Base-by-base conservation (phyloP, 2,888 invertebrate species). In the Hipparchia sbordonii region DNA sequence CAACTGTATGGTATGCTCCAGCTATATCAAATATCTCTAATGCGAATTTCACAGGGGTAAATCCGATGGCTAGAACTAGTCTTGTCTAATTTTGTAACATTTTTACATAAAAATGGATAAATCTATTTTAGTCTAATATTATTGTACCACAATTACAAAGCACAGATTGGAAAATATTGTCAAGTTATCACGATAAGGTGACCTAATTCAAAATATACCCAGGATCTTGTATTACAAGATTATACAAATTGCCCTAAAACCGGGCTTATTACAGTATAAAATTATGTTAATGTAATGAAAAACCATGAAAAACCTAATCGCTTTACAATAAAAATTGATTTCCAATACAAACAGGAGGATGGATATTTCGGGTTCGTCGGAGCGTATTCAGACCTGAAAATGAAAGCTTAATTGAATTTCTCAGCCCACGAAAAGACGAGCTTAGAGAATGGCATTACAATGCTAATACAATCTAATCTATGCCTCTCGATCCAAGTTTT, bases 321-420 rank as follows among this genome's bases (percentile, higher is more conserved):
- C n/a, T 54, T 61, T 33, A 48, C 63, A 60, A 71, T 72, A 71
- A 71, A 70, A 75, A 73, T 70, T 70, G 56, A 61, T 61, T 74
- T 57, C 56, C 63, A 73, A 72, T 70, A 62, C 48, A 66, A 67
- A 75, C 46, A 69, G 13, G 54, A 54, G 54, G 62, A 72, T 67
- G 70, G 56, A 61, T 67, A 68, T 69, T 73, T 73, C 70, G 39
- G 57, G 57, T 63, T 61, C 59, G 2, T 57, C 52, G 54, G 45
- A 68, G 63, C 62, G 70, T 82, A 78, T 77, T 77, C 78, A 56
- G 71, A 76, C 76, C 80, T 78, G 81, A 79, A 81, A 82, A 84
- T 84, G 81, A 82, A 84, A 79, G 75, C 79, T 80, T 85, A 85
- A 90, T 90, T 83, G 85, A 87, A 86, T 88, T 82, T 79, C 78